phyloP scores from a whole-genome alignment of 64 coral and sea anemone genomes.

The Hydrozoanthus tunicans region DNA sequence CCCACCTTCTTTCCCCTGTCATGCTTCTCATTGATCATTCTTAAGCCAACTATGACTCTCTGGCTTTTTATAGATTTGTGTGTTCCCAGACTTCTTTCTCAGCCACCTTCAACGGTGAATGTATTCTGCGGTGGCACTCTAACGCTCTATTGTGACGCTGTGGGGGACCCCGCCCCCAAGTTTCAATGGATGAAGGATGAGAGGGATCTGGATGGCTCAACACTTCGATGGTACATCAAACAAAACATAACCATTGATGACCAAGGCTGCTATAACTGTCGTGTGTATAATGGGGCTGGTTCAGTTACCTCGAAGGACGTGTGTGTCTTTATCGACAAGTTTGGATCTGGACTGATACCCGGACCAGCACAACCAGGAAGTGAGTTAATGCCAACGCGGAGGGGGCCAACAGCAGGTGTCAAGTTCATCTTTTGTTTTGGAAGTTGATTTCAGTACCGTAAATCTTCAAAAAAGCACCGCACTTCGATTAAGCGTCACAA shows the following conservation, averaged over 20 bases:
- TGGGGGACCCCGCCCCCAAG: constrained; percentile 75
- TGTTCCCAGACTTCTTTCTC: constrained; percentile 66
- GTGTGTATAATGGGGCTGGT: constrained; percentile 66
- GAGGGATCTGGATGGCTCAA: constrained; percentile 47
- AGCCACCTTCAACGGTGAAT: constrained; percentile 19
- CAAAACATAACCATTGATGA: constrained; percentile 60
- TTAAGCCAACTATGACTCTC: neutral
- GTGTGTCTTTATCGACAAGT: constrained; percentile 47
- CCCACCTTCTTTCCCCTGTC: no score
- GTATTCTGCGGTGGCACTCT: constrained; percentile 48
- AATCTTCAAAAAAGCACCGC: no score
- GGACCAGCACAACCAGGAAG: no score
- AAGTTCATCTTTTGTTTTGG: no score
- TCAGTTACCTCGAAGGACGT: constrained; percentile 22
- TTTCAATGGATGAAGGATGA: constrained; percentile 91
- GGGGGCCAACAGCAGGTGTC: no score
- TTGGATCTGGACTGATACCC: neutral
- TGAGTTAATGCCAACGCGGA: no score
- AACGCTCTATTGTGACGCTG: constrained; percentile 90
- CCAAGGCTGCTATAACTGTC: constrained; percentile 72
- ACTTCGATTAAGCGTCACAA: no score
- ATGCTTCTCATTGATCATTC: no score
- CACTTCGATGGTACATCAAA: constrained; percentile 56
- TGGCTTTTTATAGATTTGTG: constrained; percentile 36
- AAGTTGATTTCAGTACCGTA: no score